Percentiles rank a stretch among this genome's conserved stretches.
Evolutionary conservation across 2,113 vertebrate species (phyloP).

Genomic region (Empidonax alnorum): DNA sequence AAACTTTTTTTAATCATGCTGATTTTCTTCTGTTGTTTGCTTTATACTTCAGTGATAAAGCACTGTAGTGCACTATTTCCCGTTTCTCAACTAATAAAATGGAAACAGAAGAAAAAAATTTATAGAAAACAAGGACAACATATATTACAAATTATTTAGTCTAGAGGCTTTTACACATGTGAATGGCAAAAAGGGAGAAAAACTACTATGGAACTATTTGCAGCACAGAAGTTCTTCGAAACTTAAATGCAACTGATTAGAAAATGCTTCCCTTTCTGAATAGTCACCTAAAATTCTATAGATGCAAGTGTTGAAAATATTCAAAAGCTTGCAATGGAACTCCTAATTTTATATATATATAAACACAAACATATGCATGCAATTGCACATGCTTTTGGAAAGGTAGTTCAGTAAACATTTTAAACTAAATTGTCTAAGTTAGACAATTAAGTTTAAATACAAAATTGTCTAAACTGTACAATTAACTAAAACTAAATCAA

Average conservation of each 20-base stretch:
- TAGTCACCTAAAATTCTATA: background rate
- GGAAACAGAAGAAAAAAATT: background rate
- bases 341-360: background rate
- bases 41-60: background rate
- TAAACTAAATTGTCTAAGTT: background rate
- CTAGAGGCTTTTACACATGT: background rate
- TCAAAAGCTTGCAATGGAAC: background rate
- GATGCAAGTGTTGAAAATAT: background rate
- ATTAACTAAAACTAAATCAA: background rate
- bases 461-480: background rate
- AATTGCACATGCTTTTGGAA: background rate
- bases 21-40: background rate
- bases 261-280: background rate
- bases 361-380: accelerated
- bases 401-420: background rate
- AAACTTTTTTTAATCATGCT: background rate
- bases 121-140: background rate
- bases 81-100: background rate
- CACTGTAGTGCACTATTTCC: background rate
- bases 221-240: background rate
- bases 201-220: background rate
- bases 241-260: background rate
- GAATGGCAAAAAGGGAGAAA: background rate
- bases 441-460: background rate
- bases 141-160: background rate